Percentiles rank a stretch among this genome's conserved stretches.
phyloP scores from a whole-genome alignment of 2,888 invertebrate species.

The Pristionchus japonicus region DNA sequence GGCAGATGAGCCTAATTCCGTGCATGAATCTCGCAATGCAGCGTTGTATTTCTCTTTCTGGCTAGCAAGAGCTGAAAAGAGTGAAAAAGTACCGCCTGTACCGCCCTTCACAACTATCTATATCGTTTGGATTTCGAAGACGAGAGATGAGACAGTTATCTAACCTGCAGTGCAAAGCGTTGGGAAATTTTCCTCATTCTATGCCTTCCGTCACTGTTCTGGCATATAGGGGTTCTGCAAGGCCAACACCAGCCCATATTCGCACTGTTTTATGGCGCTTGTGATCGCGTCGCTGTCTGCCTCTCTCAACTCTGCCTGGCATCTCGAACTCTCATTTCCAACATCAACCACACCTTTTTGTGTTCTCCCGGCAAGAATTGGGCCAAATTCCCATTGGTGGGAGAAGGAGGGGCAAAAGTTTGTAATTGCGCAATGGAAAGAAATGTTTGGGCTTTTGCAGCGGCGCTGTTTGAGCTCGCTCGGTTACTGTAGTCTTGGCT shows the following conservation, averaged over 20 bases:
- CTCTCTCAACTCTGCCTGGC: neutral
- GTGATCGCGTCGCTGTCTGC: neutral
- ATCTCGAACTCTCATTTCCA: neutral
- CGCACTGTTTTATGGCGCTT: neutral
- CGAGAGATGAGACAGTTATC: too few species aligned
- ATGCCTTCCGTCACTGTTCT: too few species aligned
- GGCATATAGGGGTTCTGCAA: too few species aligned
- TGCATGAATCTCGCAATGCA: neutral
- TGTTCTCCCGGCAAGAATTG: neutral
- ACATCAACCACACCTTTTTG: neutral
- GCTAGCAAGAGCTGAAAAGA: neutral
- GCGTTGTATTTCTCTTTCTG: neutral
- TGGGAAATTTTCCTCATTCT: too few species aligned
- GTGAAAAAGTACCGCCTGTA: neutral
- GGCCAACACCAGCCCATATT: neutral
- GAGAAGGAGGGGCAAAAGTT: neutral
- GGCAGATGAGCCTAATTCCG: neutral
- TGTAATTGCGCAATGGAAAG: neutral
- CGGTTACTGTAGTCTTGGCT: neutral
- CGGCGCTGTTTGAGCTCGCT: neutral
- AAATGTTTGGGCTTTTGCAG: neutral
- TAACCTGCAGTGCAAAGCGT: too few species aligned
- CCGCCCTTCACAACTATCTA: neutral
- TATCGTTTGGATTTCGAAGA: too few species aligned
- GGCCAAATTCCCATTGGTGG: neutral